phyloP scores from a whole-genome alignment of 2,888 invertebrate species.

The Melinaea marsaeus region DNA sequence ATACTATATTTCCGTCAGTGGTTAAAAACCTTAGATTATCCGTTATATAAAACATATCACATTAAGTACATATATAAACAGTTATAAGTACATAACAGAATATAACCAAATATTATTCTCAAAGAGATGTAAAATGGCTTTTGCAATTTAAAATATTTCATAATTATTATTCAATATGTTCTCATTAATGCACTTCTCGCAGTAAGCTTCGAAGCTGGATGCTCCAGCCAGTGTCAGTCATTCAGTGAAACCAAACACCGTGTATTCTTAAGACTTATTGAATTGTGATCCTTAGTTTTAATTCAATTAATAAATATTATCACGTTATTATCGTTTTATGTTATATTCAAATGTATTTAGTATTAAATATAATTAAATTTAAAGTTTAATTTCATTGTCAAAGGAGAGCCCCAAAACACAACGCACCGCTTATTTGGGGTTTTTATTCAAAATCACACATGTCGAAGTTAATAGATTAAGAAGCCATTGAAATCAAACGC shows the following conservation, averaged over 20 bases:
- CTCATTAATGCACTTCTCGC: too few species aligned
- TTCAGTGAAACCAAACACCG: slow-evolving; percentile 6
- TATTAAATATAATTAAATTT: not conserved
- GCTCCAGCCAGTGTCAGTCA: not conserved
- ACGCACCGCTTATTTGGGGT: not conserved
- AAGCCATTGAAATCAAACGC: slow-evolving; percentile 56
- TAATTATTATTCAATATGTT: too few species aligned
- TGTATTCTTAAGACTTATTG: not conserved
- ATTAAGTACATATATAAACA: not conserved
- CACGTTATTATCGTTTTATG: not conserved
- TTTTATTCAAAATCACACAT: slow-evolving; percentile 24
- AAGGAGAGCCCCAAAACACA: slow-evolving; percentile 1
- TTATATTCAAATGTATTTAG: not conserved
- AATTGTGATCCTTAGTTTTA: slow-evolving; percentile 5
- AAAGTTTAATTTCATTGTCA: not conserved
- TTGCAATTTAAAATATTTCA: too few species aligned
- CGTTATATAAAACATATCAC: not conserved
- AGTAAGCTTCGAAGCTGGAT: too few species aligned
- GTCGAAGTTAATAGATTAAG: slow-evolving; percentile 37
- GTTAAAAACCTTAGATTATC: not conserved
- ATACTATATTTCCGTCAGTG: too few species aligned
- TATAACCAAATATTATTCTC: not conserved
- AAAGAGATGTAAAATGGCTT: too few species aligned
- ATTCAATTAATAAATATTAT: slow-evolving; percentile 1
- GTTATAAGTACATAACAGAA: not conserved